Evolutionary conservation across 92 coral and sea anemone species (phyloP).

Genomic region (Isaurus tuberculatus): DNA sequence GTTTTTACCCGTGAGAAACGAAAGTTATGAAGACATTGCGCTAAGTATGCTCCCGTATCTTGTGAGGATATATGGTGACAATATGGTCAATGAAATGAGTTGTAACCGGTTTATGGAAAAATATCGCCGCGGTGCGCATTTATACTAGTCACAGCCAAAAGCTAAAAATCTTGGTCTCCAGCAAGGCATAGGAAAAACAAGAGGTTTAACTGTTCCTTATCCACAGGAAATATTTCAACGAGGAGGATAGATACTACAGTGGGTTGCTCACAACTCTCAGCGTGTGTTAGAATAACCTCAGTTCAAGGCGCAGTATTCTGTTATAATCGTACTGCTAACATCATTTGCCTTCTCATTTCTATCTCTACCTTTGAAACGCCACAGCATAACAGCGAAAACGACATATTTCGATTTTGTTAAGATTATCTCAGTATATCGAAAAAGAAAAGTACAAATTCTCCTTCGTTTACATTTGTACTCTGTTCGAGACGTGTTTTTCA

Average conservation of each 20-base stretch:
- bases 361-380: neutral
- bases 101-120: slow-evolving; percentile 20
- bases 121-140: slow-evolving; percentile 1
- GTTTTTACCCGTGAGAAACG: slow-evolving; percentile 34
- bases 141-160: neutral
- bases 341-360: neutral
- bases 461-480: neutral
- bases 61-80: neutral
- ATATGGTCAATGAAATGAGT: neutral
- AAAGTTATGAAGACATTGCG: neutral
- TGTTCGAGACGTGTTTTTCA: neutral
- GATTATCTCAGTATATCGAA: neutral
- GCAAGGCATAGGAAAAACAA: neutral
- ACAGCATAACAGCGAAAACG: neutral
- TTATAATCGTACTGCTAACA: slow-evolving; percentile 5
- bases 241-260: slow-evolving; percentile 16
- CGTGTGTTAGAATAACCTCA: slow-evolving; percentile 33
- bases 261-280: slow-evolving; percentile 33
- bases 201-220: neutral
- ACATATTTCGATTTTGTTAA: neutral
- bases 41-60: neutral
- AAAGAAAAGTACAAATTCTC: neutral
- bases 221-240: slow-evolving; percentile 36
- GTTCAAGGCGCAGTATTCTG: slow-evolving; percentile 6
- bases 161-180: slow-evolving; percentile 2